phyloP scores from a whole-genome alignment of 1,140 invertebrate species.

The Papilio machaon region DNA sequence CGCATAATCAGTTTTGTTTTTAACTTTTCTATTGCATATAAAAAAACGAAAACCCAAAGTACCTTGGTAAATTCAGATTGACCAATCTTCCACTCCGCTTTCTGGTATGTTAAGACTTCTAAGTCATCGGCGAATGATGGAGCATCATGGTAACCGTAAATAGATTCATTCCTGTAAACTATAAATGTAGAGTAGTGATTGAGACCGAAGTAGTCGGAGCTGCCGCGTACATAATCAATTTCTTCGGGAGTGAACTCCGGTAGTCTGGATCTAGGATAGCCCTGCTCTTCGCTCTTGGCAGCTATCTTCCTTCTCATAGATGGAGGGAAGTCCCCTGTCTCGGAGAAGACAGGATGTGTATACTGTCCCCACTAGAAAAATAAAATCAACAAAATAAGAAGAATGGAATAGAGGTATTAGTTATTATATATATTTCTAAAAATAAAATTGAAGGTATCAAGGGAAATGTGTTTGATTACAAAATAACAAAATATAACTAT shows the following conservation, averaged over 20 bases:
- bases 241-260: conserved; percentile 64
- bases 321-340: conserved; percentile 82
- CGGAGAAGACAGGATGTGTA: conserved; percentile 80
- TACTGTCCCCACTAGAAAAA: conserved; percentile 55
- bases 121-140: conserved; percentile 59
- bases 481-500: too few relatives aligned
- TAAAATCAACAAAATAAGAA: background rate
- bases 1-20: too few relatives aligned
- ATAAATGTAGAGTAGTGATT: conserved; percentile 80
- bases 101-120: conserved; percentile 45
- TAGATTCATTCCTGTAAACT: conserved; percentile 50
- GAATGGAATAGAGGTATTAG: background rate
- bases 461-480: too few relatives aligned
- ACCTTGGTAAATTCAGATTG: conserved; percentile 48
- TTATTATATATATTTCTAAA: too few relatives aligned
- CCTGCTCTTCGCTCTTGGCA: conserved; percentile 73
- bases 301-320: conserved; percentile 79
- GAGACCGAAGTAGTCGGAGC: conserved; percentile 83
- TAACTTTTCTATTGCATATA: conserved; percentile 12
- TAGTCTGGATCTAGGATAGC: conserved; percentile 64
- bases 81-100: conserved; percentile 48
- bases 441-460: too few relatives aligned
- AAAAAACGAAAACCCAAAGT: too few relatives aligned
- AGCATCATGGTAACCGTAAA: conserved; percentile 42
- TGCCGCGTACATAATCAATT: conserved; percentile 54